These are phyloP conservation scores for Tuta absoluta DNA, from an alignment of 2,888 invertebrate species.

Conservation along the genomic window DNA sequence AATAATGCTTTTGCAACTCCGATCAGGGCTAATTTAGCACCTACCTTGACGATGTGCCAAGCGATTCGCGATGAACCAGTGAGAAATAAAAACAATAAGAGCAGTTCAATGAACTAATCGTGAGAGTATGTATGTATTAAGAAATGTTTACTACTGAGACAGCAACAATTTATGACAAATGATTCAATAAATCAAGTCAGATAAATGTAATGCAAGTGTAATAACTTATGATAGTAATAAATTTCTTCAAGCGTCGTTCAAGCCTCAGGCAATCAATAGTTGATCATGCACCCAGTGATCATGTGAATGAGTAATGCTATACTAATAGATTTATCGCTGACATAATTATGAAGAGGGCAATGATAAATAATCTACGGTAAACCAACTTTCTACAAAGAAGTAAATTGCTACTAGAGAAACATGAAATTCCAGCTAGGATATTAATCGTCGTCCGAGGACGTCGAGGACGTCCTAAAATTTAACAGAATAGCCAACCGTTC, in stretches of 20 bases:
- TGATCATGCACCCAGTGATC: constrained; percentile 30
- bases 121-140: constrained; percentile 36
- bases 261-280: constrained; percentile 42
- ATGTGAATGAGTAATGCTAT: constrained; percentile 16
- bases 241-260: constrained; percentile 34
- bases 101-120: constrained; percentile 51
- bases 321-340: constrained; percentile 23
- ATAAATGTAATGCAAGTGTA: constrained; percentile 40
- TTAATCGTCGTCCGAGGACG: background rate
- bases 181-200: constrained; percentile 39
- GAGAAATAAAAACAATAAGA: constrained; percentile 45
- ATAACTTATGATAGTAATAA: constrained; percentile 50
- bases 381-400: constrained; percentile 10
- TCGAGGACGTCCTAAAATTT: constrained; percentile 16
- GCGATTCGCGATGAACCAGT: constrained; percentile 40
- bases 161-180: constrained; percentile 26
- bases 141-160: constrained; percentile 27
- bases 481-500: background rate
- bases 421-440: background rate
- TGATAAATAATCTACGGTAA: constrained; percentile 1
- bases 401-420: background rate
- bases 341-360: constrained; percentile 18
- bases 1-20: constrained; percentile 38
- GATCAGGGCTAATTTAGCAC: constrained; percentile 45
- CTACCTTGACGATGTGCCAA: constrained; percentile 56